Conservation (phyloP, 2,113 vertebrate genomes). For the Rhynchomys soricoides region DNA sequence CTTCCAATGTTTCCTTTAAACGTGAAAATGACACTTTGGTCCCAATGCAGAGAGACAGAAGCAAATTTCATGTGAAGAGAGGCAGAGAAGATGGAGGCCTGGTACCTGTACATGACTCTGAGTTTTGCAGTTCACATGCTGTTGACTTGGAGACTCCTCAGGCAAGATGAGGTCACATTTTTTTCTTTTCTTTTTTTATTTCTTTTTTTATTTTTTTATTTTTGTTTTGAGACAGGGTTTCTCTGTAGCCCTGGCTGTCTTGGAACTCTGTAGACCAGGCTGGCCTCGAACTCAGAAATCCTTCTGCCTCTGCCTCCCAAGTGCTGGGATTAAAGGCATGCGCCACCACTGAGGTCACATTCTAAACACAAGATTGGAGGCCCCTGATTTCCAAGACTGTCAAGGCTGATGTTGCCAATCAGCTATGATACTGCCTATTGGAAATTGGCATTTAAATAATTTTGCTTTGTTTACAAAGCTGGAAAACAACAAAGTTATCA, state of each 20-base stretch:
- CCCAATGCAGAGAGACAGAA: background rate
- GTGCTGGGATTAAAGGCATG: too few species aligned
- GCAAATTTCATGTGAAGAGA: background rate
- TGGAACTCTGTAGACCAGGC: too few species aligned
- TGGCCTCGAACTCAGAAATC: too few species aligned
- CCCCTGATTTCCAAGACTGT: background rate
- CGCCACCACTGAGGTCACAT: background rate
- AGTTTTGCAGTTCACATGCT: background rate
- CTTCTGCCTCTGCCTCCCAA: too few species aligned
- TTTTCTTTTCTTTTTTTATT: too few species aligned
- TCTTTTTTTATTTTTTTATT: too few species aligned
- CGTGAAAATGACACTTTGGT: background rate
- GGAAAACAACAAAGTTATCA: background rate
- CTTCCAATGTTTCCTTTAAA: background rate
- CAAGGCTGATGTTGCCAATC: background rate
- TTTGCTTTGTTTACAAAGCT: background rate
- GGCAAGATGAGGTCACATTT: background rate
- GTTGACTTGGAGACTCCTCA: background rate
- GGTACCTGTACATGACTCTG: background rate
- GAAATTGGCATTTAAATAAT: slow-evolving; percentile 1
- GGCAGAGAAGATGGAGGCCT: background rate
- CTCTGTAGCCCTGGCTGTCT: too few species aligned
- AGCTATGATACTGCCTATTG: background rate
- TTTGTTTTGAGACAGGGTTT: too few species aligned
- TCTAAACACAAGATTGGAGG: background rate